These are phyloP conservation scores for Furnarius figulus DNA, from an alignment of 2,113 vertebrate species.

Conservation along the genomic window DNA sequence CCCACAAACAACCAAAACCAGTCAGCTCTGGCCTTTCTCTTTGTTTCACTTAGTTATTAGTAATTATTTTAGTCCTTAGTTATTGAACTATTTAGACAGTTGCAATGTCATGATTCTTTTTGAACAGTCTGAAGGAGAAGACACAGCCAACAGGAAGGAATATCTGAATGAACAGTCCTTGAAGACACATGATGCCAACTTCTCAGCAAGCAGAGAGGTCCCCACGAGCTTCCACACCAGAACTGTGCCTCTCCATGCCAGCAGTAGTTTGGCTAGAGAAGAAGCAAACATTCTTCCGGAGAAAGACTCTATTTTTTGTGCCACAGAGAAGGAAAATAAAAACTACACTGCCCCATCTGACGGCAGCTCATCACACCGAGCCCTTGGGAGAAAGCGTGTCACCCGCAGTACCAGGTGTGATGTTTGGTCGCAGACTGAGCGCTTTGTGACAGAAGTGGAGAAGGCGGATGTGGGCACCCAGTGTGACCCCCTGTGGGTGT, in stretches of 20 bases:
- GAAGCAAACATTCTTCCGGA: background rate
- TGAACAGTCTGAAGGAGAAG: conserved; percentile 66
- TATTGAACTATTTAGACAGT: background rate
- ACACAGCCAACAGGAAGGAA: background rate
- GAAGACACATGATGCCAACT: background rate
- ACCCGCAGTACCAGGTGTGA: conserved; percentile 2
- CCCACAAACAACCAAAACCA: background rate
- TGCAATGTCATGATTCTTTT: conserved; percentile 12
- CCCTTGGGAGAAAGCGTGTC: background rate
- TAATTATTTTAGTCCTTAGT: background rate
- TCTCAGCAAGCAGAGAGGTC: background rate
- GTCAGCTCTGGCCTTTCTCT: background rate
- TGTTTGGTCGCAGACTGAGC: conserved; percentile 76
- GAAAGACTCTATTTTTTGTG: background rate
- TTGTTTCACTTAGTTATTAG: background rate
- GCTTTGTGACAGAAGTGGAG: background rate
- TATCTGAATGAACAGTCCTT: background rate
- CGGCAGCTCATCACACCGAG: background rate
- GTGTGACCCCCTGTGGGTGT: conserved; percentile 48
- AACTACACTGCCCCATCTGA: background rate
- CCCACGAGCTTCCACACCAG: background rate
- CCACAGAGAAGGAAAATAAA: background rate
- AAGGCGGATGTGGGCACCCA: conserved; percentile 76
- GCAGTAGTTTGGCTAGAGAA: background rate
- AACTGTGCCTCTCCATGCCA: background rate